A percentile compares a stretch with the other conserved stretches of the same genome.
phyloP scores from a whole-genome alignment of 2,888 invertebrate species.

The Acrobasis suavella region DNA sequence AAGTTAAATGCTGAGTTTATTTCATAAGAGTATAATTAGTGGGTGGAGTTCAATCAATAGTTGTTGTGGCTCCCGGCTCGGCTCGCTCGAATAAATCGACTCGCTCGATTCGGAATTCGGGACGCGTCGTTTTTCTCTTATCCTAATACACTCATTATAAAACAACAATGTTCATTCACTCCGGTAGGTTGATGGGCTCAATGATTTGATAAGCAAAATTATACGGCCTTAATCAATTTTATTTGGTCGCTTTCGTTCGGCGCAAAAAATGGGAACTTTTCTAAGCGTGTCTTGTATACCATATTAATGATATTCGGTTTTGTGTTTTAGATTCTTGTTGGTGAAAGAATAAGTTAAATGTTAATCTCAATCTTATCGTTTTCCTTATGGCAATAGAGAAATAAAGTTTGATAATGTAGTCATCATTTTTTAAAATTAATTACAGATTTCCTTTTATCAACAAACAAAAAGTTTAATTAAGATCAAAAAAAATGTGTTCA shows the following conservation, averaged over 20 bases:
- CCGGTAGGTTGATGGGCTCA: constrained; percentile 20
- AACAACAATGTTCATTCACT: constrained; percentile 23
- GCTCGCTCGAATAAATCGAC: constrained; percentile 52
- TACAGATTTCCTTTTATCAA: too few species aligned
- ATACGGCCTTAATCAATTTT: constrained; percentile 13
- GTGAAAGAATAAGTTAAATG: neutral
- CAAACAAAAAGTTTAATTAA: too few species aligned
- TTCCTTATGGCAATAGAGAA: too few species aligned
- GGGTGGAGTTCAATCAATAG: constrained; percentile 78
- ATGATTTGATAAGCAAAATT: constrained; percentile 20
- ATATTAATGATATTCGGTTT: neutral
- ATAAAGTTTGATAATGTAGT: too few species aligned
- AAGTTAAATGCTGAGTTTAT: constrained; percentile 76
- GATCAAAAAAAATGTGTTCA: too few species aligned
- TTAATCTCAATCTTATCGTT: neutral
- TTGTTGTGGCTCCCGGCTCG: constrained; percentile 51
- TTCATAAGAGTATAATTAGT: constrained; percentile 81
- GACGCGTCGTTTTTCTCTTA: constrained; percentile 30
- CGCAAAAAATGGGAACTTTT: constrained; percentile 1
- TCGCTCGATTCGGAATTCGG: constrained; percentile 38
- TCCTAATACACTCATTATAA: constrained; percentile 25
- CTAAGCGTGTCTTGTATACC: neutral
- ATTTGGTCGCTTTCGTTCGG: neutral
- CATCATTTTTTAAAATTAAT: too few species aligned
- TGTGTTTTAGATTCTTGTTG: neutral